Evolutionary conservation across 2,888 invertebrate genomes (phyloP).

Genomic region (Hybos culiciformis): DNA sequence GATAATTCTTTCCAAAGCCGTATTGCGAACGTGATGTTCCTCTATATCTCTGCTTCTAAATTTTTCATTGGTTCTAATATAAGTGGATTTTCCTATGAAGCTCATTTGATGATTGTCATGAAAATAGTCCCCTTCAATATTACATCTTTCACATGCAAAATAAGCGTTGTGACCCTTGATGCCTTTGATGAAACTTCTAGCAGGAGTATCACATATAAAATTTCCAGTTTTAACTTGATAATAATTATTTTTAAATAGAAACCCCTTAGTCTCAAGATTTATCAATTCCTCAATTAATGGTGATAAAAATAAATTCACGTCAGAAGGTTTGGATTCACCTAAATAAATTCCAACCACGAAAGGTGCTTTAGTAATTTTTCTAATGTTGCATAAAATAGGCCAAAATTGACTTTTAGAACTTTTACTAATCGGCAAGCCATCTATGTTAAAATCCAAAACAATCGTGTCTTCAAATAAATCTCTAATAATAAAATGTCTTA

Average conservation of each 20-base stretch:
- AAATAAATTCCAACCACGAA: conserved; percentile 5
- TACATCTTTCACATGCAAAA: conserved; percentile 4
- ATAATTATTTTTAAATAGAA: background rate
- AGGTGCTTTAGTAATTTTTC: background rate
- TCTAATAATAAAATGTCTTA: too few relatives aligned
- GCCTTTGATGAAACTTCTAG: conserved; percentile 4
- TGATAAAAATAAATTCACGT: background rate
- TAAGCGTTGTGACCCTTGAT: conserved; percentile 5
- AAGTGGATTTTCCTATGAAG: background rate
- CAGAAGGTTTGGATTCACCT: conserved; percentile 2
- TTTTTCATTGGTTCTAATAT: background rate
- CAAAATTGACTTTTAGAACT: conserved; percentile 6
- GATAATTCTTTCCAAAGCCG: conserved; percentile 1
- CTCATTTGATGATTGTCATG: background rate
- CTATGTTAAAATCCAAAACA: conserved; percentile 6
- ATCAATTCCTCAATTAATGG: conserved; percentile 2
- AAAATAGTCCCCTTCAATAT: conserved; percentile 4
- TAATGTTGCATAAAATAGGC: conserved; percentile 2
- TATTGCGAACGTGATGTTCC: too few relatives aligned
- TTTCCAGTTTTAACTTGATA: background rate
- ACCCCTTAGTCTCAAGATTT: background rate
- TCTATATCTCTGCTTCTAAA: conserved; percentile 5
- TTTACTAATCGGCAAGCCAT: conserved; percentile 3
- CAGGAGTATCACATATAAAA: too few relatives aligned
- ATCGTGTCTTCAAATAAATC: too few relatives aligned